Evolutionary conservation across 2,888 invertebrate species (phyloP), one percentile per base, ranked within the genome.

Genomic region (Azorinus chamasolen): DNA sequence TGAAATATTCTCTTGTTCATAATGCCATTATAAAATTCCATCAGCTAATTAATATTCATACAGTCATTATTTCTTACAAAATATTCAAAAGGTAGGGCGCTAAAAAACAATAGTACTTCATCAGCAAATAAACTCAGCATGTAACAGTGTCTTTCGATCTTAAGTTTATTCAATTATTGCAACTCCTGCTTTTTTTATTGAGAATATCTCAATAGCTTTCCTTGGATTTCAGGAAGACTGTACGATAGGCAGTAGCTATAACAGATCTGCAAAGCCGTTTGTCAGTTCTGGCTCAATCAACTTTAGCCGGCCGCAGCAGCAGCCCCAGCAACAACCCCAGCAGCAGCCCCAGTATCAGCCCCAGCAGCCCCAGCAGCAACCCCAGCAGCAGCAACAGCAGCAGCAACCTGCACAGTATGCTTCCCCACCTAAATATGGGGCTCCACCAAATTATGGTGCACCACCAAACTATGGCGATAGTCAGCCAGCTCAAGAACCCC

Each of bases 181-280:
- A n/a, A n/a, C n/a, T n/a, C n/a, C n/a, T n/a, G n/a, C n/a, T n/a
- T n/a, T n/a, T n/a, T n/a, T n/a, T n/a, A n/a, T n/a, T n/a, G n/a
- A n/a, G n/a, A n/a, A n/a, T n/a, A n/a, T n/a, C n/a, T n/a, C n/a
- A n/a, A n/a, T n/a, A n/a, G n/a, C n/a, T n/a, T n/a, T n/a, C n/a
- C n/a, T n/a, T n/a, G n/a, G n/a, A n/a, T 57, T 73, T 2, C 74
- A 91, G 91, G 91, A 91, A 58, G 95, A 95, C n/a, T 94, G 95
- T 78, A 95, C 95, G 82, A 97, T 97, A 91, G 97, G 97, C 84
- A 96, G 96, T 88, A 96, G 96, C 79, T 97, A 98, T 94, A 98
- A 98, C 94, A 95, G 96, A 89, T 95, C 96, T 79, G 97, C 97
- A 51, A 96, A 96, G 93, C 98, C 98, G 84, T 98, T 97, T 93